A percentile compares a stretch with the other conserved stretches of the same genome.
These are phyloP conservation scores for Callopanchax toddi DNA, from an alignment of 2,113 vertebrate genomes.

Conservation along the genomic window DNA sequence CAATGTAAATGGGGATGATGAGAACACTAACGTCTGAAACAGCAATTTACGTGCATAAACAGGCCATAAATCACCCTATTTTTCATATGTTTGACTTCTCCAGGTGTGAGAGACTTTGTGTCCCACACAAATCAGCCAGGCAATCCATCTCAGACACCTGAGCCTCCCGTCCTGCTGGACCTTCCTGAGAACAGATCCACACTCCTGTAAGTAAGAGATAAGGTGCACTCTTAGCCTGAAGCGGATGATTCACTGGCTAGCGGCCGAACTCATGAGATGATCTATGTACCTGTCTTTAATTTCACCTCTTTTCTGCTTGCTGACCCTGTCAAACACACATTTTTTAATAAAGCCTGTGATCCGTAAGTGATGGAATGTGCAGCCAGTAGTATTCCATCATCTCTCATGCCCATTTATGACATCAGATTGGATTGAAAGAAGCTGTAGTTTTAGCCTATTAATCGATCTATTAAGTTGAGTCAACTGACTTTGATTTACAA, in stretches of 20 bases:
- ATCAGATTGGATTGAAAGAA: too few relatives aligned
- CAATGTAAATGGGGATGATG: too few relatives aligned
- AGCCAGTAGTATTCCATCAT: too few relatives aligned
- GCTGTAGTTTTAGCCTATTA: background rate
- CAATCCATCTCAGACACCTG: constrained; percentile 76
- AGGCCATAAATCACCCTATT: background rate
- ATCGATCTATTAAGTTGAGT: background rate
- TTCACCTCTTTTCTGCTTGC: background rate
- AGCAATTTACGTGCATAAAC: too few relatives aligned
- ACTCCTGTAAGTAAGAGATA: constrained; percentile 80
- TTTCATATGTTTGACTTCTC: constrained; percentile 22
- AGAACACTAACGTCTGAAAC: too few relatives aligned
- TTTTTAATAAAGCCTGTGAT: too few relatives aligned
- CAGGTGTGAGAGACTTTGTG: constrained; percentile 93
- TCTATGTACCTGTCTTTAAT: background rate
- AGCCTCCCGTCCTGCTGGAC: constrained; percentile 88
- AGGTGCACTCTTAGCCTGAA: background rate
- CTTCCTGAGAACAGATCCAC: constrained; percentile 87
- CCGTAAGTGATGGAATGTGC: too few relatives aligned
- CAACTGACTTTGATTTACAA: background rate
- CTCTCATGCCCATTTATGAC: too few relatives aligned
- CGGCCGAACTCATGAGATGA: background rate
- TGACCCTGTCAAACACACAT: constrained; percentile 19
- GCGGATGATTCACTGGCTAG: background rate
- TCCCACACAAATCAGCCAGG: constrained; percentile 86